Conservation (phyloP, 2,888 invertebrate species). For the Eupeodes luniger region DNA sequence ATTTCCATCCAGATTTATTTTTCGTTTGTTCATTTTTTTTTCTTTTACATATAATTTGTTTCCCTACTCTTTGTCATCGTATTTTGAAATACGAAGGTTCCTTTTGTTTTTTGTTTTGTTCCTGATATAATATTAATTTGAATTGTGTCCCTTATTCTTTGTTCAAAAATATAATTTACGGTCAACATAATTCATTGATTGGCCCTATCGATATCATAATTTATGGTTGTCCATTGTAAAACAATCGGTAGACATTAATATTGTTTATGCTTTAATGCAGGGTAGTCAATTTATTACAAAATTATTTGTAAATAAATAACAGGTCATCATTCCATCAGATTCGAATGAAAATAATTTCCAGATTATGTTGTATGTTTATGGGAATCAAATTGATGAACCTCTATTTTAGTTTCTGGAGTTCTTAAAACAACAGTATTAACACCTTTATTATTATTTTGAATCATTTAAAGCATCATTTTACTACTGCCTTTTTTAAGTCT, state of each 20-base stretch:
- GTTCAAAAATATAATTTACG: constrained; percentile 42
- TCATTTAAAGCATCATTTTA: no score
- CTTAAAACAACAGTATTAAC: no score
- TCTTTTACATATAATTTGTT: not conserved
- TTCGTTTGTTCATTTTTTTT: constrained; percentile 1
- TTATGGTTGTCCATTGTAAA: constrained; percentile 40
- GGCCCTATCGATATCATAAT: constrained; percentile 20
- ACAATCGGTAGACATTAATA: constrained; percentile 50
- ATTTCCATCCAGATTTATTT: not conserved
- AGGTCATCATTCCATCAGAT: no score
- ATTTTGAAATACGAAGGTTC: not conserved
- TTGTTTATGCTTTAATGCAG: constrained; percentile 39
- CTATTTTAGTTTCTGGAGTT: no score
- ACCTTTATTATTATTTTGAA: no score
- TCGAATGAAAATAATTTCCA: no score
- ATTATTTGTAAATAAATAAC: constrained; percentile 41
- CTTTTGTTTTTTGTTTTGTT: not conserved
- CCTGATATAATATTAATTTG: constrained; percentile 13
- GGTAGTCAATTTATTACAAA: constrained; percentile 43
- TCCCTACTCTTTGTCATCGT: constrained; percentile 3
- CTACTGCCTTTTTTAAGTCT: no score
- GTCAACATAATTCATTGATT: constrained; percentile 24
- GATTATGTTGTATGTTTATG: no score
- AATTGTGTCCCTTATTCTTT: constrained; percentile 14
- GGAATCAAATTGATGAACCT: no score